Conservation (phyloP, 2,113 vertebrate genomes). For the Microtus ochrogaster region DNA sequence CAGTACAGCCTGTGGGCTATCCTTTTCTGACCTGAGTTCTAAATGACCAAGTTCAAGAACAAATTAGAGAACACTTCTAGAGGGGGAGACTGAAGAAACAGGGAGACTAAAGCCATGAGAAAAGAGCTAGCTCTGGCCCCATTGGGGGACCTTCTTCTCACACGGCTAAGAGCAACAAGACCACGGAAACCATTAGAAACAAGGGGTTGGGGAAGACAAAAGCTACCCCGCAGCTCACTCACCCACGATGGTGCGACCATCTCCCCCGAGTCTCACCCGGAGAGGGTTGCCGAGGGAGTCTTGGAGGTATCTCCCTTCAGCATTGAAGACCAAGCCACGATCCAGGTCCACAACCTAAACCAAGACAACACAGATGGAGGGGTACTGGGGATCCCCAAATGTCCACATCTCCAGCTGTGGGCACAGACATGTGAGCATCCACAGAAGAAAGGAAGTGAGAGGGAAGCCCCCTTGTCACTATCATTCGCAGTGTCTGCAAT, state of each 20-base stretch:
- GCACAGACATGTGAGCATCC: conserved; percentile 43
- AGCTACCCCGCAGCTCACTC: conserved; percentile 56
- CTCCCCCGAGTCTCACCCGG: conserved; percentile 95
- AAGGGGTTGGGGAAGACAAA: not conserved
- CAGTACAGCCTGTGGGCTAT: not conserved
- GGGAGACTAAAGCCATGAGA: rapidly evolving
- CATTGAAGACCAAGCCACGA: conserved; percentile 94
- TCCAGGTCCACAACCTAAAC: conserved; percentile 95
- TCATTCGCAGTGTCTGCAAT: not conserved
- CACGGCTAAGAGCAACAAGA: not conserved
- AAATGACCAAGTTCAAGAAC: not conserved
- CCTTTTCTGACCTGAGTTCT: not conserved
- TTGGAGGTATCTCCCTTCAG: conserved; percentile 94
- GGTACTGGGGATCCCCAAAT: not conserved
- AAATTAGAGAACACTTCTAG: not conserved
- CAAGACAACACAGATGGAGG: conserved; percentile 30
- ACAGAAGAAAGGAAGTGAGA: not conserved
- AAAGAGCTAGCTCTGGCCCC: not conserved
- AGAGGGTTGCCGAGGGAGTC: conserved; percentile 95
- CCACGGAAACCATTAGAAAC: not conserved
- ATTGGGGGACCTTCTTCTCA: not conserved
- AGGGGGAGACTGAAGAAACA: not conserved
- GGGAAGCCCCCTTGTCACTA: not conserved
- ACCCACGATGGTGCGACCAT: conserved; percentile 97
- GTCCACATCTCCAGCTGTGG: not conserved